Base-by-base conservation (phyloP, 2,797 vertebrate species). In the Sebastes paucispinis region DNA sequence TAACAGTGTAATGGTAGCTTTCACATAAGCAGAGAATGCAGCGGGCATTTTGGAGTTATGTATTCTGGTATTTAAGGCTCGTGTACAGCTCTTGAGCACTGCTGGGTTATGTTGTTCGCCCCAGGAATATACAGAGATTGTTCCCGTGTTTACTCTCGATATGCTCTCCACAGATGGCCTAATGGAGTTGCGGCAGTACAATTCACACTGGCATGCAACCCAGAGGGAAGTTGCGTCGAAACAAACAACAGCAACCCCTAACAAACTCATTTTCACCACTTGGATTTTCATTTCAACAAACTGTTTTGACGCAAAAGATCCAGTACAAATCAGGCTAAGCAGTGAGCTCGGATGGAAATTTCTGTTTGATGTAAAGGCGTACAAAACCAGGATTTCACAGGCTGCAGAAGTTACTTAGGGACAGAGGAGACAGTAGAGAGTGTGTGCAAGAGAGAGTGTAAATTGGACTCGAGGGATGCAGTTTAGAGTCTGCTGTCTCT, bases 71-170 rank as follows among this genome's bases (percentile, higher is more conserved):
- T 83, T 88, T 73, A 68, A 25, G 3, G 69, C 69, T 58, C n/a
- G 63, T 65, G 74, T 68, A 71, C 55, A 47, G 24, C 63, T 22
- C 77, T 82, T 10, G 73, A 86, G 64, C 75, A 32, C 59, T 52
- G 75, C 87, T 29, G 63, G 74, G 75, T 81, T 80, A 14, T 66
- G 78, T 77, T 87, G 88, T 93, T 90, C 88, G 79, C 87, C 64
- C 24, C 55, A 24, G 59, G 73, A 83, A 85, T 90, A 87, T 77
- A 81, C 82, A 73, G 54, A 18, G 31, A 87, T 87, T 88, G 87
- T 93, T 88, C 87, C 80, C 22, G 55, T 92, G 89, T 93, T 92
- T 92, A 84, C 84, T 71, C 78, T 83, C 55, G 1, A 79, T 76
- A 14, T 76, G 13, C 74, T 82, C 72, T 83, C 84, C 74, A 29